phyloP scores from a whole-genome alignment of 1,140 invertebrate species.

The Diorhabda sublineata region DNA sequence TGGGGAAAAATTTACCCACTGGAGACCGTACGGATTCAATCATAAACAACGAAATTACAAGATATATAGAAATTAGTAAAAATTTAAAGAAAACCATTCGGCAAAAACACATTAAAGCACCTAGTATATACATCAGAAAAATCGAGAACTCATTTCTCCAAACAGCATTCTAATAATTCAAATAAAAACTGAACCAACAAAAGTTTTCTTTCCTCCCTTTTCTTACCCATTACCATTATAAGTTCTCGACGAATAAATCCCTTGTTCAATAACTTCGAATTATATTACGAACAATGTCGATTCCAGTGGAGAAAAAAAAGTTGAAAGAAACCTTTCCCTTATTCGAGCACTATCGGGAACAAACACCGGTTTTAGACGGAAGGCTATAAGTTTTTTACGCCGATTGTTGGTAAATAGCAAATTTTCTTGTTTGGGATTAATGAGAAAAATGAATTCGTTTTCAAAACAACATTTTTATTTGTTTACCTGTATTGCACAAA shows the following conservation, averaged over 20 bases:
- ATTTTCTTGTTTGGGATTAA: too few species aligned
- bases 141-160: not conserved
- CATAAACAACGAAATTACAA: too few species aligned
- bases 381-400: not conserved
- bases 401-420: too few species aligned
- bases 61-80: too few species aligned
- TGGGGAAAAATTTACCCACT: too few species aligned
- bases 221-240: not conserved
- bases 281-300: constrained; percentile 2
- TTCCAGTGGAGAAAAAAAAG: not conserved
- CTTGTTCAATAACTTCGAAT: constrained; percentile 1
- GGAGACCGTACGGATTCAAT: too few species aligned
- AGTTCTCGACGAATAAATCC: not conserved
- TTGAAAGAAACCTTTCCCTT: not conserved
- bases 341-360: not conserved
- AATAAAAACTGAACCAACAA: not conserved
- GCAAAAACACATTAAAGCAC: too few species aligned
- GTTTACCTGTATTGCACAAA: too few species aligned
- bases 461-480: too few species aligned
- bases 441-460: too few species aligned
- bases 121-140: too few species aligned
- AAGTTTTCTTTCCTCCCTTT: not conserved
- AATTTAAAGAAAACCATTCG: too few species aligned
- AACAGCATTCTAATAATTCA: constrained; percentile 3
- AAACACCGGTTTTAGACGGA: not conserved